Conservation (phyloP, 2,888 invertebrate species). For the Drosophila atroscutellata region DNA sequence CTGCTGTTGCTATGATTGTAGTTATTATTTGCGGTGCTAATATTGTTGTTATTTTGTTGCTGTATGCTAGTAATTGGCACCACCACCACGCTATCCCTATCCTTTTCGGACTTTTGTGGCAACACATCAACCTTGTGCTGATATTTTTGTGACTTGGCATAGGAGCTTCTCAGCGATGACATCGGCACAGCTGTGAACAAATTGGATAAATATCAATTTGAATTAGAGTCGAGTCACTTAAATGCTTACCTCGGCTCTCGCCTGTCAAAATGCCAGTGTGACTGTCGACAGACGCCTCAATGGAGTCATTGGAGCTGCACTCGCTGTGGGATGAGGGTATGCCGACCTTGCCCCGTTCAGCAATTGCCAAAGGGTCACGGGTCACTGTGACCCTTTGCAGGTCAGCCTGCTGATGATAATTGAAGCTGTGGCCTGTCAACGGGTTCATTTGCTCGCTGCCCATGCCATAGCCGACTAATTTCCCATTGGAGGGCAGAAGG, state of each 20-base stretch:
- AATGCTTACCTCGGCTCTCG: constrained; percentile 82
- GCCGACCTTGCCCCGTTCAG: constrained; percentile 85
- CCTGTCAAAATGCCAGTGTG: constrained; percentile 83
- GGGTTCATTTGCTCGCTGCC: constrained; percentile 82
- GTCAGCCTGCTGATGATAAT: constrained; percentile 83
- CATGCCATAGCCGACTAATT: constrained; percentile 82
- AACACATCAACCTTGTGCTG: constrained; percentile 71
- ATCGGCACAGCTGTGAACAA: constrained; percentile 54
- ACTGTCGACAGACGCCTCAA: constrained; percentile 84
- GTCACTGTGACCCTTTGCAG: constrained; percentile 84
- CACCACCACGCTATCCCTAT: constrained; percentile 82
- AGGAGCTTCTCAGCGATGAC: constrained; percentile 87
- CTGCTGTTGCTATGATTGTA: constrained; percentile 50
- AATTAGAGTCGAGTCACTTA: constrained; percentile 34
- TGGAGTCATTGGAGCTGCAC: constrained; percentile 85
- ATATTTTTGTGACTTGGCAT: constrained; percentile 86
- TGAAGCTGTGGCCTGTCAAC: constrained; percentile 80
- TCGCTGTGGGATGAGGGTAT: constrained; percentile 85
- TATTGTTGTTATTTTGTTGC: constrained; percentile 60
- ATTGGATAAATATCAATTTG: constrained; percentile 4
- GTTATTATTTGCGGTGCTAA: constrained; percentile 86
- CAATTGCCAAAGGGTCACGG: constrained; percentile 84
- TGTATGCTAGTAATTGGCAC: constrained; percentile 86
- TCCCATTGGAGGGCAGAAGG: constrained; percentile 76
- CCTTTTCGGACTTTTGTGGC: constrained; percentile 63